phyloP scores from a whole-genome alignment of 2,888 invertebrate genomes.

The Osmoderma eremita region DNA sequence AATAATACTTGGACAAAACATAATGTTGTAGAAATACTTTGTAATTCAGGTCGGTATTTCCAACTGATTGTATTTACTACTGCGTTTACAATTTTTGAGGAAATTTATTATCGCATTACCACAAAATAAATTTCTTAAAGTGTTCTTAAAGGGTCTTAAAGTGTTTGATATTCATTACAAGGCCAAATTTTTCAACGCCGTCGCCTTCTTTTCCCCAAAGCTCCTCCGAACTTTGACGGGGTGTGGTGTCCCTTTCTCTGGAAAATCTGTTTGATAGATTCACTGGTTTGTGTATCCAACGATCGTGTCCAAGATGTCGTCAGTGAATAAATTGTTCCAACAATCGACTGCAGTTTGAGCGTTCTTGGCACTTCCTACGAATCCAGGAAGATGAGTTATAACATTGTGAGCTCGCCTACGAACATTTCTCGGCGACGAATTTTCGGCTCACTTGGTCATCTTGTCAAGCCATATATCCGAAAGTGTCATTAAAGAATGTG shows the following conservation, averaged over 20 bases:
- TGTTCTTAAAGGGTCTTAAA: too few species aligned
- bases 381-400: constrained; percentile 47
- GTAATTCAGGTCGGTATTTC: neutral
- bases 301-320: constrained; percentile 48
- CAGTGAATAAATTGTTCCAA: constrained; percentile 47
- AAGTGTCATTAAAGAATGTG: too few species aligned
- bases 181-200: too few species aligned
- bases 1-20: neutral
- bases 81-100: neutral
- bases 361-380: constrained; percentile 45
- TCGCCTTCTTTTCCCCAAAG: too few species aligned
- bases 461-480: constrained; percentile 39
- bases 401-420: constrained; percentile 44
- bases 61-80: too few species aligned
- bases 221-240: too few species aligned
- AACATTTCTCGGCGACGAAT: constrained; percentile 11
- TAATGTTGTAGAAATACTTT: constrained; percentile 2
- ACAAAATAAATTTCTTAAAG: too few species aligned
- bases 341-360: constrained; percentile 46
- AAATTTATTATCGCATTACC: constrained; percentile 1
- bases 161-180: too few species aligned
- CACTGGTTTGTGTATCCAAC: constrained; percentile 49
- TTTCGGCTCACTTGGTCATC: constrained; percentile 45
- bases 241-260: constrained; percentile 44
- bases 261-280: constrained; percentile 42